Conservation (phyloP, 1,140 invertebrate species). For the Nasonia longicornis region DNA sequence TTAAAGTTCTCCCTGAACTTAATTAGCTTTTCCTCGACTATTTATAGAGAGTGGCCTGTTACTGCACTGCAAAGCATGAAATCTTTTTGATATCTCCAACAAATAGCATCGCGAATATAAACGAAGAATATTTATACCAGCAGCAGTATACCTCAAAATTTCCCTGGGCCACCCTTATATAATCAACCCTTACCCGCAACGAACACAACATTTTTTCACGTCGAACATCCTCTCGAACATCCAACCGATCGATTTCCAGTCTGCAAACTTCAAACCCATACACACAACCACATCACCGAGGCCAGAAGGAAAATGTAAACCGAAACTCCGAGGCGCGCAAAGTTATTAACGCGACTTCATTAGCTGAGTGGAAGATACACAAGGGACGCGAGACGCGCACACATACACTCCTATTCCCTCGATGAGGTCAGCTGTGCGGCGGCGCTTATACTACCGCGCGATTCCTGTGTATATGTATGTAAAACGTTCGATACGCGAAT, state of each 20-base stretch:
- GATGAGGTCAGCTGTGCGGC: background rate
- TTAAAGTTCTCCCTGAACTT: too few species aligned
- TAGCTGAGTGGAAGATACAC: constrained; percentile 44
- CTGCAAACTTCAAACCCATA: background rate
- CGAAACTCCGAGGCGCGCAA: background rate
- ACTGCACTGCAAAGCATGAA: too few species aligned
- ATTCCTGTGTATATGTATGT: background rate
- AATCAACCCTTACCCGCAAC: too few species aligned
- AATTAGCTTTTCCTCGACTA: too few species aligned
- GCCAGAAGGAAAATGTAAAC: constrained; percentile 18
- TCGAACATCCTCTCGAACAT: background rate
- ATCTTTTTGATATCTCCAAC: too few species aligned
- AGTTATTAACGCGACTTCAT: constrained; percentile 42
- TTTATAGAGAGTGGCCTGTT: too few species aligned
- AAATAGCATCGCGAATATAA: too few species aligned
- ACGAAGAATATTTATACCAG: too few species aligned
- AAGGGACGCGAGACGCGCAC: constrained; percentile 21
- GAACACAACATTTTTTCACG: too few species aligned
- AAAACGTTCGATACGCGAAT: background rate
- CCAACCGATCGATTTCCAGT: background rate
- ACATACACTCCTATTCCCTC: constrained; percentile 12
- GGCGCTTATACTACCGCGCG: background rate
- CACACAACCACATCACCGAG: constrained; percentile 16
- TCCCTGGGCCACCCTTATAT: too few species aligned
- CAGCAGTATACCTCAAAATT: too few species aligned